Evolutionary conservation across 2,888 invertebrate species (phyloP).

Genomic region (Lycophotia porphyrea): DNA sequence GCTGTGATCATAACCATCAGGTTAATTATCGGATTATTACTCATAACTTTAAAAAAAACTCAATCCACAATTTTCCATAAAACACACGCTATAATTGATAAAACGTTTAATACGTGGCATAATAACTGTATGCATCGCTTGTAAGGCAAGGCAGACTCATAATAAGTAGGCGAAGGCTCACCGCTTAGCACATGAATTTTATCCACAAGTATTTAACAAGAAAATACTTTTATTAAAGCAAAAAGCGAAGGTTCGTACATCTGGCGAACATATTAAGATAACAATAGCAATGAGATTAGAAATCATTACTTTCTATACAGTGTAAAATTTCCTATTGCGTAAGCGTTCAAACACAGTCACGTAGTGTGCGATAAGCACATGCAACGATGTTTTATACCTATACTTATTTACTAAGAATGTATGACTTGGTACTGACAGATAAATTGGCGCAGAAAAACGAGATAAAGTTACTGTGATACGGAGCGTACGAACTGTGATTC

Average conservation of each 20-base stretch:
- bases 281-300: constrained; percentile 83
- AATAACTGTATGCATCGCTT: constrained; percentile 70
- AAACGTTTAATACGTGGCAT: constrained; percentile 56
- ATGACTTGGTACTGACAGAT: constrained; percentile 60
- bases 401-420: constrained; percentile 58
- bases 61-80: constrained; percentile 39
- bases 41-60: constrained; percentile 3
- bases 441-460: constrained; percentile 38
- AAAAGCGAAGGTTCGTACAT: constrained; percentile 62
- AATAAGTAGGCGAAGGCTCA: constrained; percentile 76
- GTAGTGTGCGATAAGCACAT: constrained; percentile 73
- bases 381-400: constrained; percentile 60
- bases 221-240: constrained; percentile 62
- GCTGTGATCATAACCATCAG: not conserved
- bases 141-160: constrained; percentile 72
- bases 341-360: constrained; percentile 74
- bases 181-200: constrained; percentile 69
- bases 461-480: constrained; percentile 2
- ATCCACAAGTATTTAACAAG: constrained; percentile 57
- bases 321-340: constrained; percentile 82
- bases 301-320: constrained; percentile 83
- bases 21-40: not conserved
- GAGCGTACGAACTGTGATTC: not conserved
- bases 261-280: constrained; percentile 77
- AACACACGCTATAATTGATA: constrained; percentile 51